These are phyloP conservation scores for Lepidothrix coronata DNA, from an alignment of 2,113 vertebrate genomes.

Conservation along the genomic window DNA sequence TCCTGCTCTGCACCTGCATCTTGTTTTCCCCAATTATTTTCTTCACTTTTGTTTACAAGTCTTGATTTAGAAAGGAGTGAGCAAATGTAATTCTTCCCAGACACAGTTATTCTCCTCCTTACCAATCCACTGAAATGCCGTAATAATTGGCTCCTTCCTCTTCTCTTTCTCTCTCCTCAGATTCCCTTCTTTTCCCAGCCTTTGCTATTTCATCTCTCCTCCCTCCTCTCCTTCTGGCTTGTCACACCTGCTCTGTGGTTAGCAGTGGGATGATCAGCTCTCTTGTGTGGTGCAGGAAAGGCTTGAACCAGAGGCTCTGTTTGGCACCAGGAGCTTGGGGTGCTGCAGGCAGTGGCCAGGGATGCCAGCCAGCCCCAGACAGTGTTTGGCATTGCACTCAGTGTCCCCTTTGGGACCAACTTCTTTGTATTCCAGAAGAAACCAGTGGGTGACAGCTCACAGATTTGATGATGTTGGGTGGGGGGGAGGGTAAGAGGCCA, in stretches of 20 bases:
- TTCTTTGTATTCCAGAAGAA: not conserved
- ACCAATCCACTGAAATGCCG: not conserved
- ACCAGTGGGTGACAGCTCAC: not conserved
- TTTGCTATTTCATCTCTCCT: not conserved
- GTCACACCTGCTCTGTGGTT: not conserved
- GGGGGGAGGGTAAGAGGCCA: not conserved
- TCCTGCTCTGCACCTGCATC: slow-evolving; percentile 40
- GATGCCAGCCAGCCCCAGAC: not conserved
- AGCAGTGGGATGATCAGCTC: not conserved
- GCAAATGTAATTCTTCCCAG: not conserved
- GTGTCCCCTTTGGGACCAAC: not conserved
- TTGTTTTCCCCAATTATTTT: not conserved
- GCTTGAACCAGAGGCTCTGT: not conserved
- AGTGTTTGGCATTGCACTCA: accelerated
- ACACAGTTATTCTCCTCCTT: not conserved
- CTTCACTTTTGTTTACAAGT: not conserved
- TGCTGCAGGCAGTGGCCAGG: accelerated
- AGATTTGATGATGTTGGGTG: not conserved
- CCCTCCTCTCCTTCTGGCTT: not conserved
- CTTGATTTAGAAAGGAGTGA: slow-evolving; percentile 19
- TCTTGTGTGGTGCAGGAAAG: not conserved
- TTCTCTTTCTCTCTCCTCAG: not conserved
- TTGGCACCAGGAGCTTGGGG: accelerated
- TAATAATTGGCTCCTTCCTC: not conserved
- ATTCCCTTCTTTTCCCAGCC: not conserved